Base-by-base conservation (phyloP, 2,797 vertebrate genomes). In the Phataginus tricuspis region DNA sequence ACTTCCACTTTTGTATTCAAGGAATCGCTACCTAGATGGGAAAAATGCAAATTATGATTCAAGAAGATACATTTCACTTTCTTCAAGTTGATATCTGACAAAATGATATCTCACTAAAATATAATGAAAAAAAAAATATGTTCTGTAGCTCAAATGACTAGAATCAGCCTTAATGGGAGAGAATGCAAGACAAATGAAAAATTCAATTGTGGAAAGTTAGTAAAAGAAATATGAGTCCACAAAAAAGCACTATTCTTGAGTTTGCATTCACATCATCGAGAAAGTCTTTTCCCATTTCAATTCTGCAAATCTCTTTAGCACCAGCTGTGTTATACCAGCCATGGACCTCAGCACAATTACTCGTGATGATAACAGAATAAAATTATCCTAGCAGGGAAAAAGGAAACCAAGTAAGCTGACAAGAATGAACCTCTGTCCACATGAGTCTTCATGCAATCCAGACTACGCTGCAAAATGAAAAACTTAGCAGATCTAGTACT, bases 161-260 rank as follows among this genome's bases (percentile, higher is more conserved):
- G 19, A 87, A 78, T 86, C 57, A 93, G 3, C 18, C 37, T 51
- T 85, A 89, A 66, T 59, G 29, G 7, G 29, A 86, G 11, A 90
- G 4, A 85, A 4, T 25, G 31, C 1, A 91, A 72, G 14, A 34
- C 25, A 87, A 94, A 92, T 29, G 19, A 66, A 95, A 94, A 74
- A 16, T 79, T 42, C 39, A 84, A 39, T 27, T 74, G 15, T 68
- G 25, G 25, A 72, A 94, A 79, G 27, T 72, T 55, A 9, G 29
- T 86, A 49, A 87, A 95, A 94, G 49, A 53, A 86, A 89, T 51
- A 51, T 31, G 55, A 91, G 8, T 85, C 93, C 71, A 74, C 39
- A 82, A 55, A 80, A 86, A 75, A 39, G 4, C 39, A 49, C 93
- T 34, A 91, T 79, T 85, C 39, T 88, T 94, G 42, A 57, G 23